Evolutionary conservation across 2,797 vertebrate genomes (phyloP).

Genomic region (Helarctos malayanus): DNA sequence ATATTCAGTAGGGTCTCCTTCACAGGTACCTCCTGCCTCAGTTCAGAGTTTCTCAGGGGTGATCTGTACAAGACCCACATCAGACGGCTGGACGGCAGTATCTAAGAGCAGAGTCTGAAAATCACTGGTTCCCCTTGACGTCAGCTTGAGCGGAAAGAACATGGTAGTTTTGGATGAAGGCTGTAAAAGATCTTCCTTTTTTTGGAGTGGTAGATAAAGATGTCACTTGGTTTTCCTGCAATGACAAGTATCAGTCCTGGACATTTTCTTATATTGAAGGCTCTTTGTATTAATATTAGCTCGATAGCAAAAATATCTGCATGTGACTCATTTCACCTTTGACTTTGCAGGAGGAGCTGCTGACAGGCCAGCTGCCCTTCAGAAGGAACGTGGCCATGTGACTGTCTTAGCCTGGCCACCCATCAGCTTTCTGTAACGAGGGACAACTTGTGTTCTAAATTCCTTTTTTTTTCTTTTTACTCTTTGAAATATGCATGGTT

Average conservation of each 20-base stretch:
- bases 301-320: neutral
- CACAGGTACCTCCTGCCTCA: neutral
- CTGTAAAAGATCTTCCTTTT: too few species aligned
- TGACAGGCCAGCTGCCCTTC: neutral
- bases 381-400: neutral
- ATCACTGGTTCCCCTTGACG: neutral
- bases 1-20: neutral
- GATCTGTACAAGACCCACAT: neutral
- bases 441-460: neutral
- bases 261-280: neutral
- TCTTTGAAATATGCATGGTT: slow-evolving; percentile 30
- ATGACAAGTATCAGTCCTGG: neutral
- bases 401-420: neutral
- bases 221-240: neutral
- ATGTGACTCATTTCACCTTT: neutral
- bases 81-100: fast-evolving
- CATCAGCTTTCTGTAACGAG: neutral
- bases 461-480: neutral
- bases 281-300: neutral
- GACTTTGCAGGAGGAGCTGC: neutral
- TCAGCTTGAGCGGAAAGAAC: neutral
- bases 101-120: neutral
- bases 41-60: neutral
- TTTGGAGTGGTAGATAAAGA: fast-evolving
- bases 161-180: neutral